phyloP scores from a whole-genome alignment of 1,140 invertebrate species.

The Arctopsyche grandis region DNA sequence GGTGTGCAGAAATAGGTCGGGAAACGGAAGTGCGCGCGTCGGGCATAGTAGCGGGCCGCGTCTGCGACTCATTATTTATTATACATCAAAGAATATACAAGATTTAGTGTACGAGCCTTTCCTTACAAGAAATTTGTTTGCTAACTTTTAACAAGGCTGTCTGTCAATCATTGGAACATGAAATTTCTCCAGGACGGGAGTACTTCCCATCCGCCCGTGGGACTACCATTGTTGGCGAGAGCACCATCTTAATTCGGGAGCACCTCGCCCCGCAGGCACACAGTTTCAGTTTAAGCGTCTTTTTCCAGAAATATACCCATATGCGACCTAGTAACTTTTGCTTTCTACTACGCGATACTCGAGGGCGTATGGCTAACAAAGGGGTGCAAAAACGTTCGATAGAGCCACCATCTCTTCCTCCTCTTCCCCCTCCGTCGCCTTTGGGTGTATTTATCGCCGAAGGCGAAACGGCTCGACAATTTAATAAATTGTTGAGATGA shows the following conservation, averaged over 20 bases:
- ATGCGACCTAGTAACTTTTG: slow-evolving; percentile 20
- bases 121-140: slow-evolving; percentile 55
- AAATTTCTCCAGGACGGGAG: slow-evolving; percentile 30
- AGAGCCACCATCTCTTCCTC: neutral
- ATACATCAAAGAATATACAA: slow-evolving; percentile 53
- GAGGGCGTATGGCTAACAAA: neutral
- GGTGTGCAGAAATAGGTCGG: neutral
- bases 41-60: slow-evolving; percentile 18
- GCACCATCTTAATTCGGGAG: slow-evolving; percentile 30
- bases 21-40: slow-evolving; percentile 30
- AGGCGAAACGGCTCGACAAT: slow-evolving; percentile 32
- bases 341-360: slow-evolving; percentile 6
- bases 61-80: slow-evolving; percentile 53
- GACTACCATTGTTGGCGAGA: slow-evolving; percentile 12
- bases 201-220: neutral
- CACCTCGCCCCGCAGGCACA: neutral
- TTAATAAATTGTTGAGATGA: slow-evolving; percentile 36
- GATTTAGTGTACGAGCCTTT: slow-evolving; percentile 52
- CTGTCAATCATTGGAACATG: slow-evolving; percentile 53
- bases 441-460: slow-evolving; percentile 19
- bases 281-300: slow-evolving; percentile 1
- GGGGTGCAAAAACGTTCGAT: no score
- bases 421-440: neutral
- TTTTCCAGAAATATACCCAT: neutral
- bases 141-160: slow-evolving; percentile 54